These are phyloP conservation scores for Endomychus coccineus DNA, from an alignment of 2,888 invertebrate species.

Conservation along the genomic window DNA sequence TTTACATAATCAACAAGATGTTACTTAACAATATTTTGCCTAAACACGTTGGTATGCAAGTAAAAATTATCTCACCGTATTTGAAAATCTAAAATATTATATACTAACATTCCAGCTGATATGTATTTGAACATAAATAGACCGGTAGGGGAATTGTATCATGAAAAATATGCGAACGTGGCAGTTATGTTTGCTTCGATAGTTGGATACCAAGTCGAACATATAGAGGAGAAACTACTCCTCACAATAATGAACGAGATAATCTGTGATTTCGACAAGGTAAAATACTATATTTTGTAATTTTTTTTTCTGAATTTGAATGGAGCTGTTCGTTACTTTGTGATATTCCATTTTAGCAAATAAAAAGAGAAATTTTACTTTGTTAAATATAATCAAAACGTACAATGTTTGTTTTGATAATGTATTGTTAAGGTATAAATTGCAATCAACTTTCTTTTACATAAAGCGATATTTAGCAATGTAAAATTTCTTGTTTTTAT, in stretches of 20 bases:
- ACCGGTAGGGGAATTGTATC: constrained; percentile 65
- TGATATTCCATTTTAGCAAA: too few species aligned
- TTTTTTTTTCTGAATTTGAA: too few species aligned
- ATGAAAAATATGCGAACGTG: constrained; percentile 80
- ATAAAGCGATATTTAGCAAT: too few species aligned
- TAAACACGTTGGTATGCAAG: constrained; percentile 81
- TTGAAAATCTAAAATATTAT: constrained; percentile 2
- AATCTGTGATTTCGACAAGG: constrained; percentile 89
- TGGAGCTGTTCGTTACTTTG: too few species aligned
- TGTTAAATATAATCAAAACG: too few species aligned
- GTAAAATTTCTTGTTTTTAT: too few species aligned
- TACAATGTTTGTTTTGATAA: too few species aligned
- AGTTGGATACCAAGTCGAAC: constrained; percentile 39
- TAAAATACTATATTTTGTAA: too few species aligned
- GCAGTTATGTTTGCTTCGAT: constrained; percentile 96
- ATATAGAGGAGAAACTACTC: constrained; percentile 48
- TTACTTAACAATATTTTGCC: constrained; percentile 89
- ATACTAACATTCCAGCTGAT: constrained; percentile 56
- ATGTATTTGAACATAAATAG: constrained; percentile 66
- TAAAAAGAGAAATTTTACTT: too few species aligned
- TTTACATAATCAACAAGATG: constrained; percentile 80
- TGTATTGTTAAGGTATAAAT: too few species aligned
- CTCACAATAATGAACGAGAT: constrained; percentile 70
- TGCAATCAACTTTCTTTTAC: too few species aligned
- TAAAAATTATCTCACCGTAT: constrained; percentile 12